These are phyloP conservation scores for Dissostichus mawsoni DNA, from an alignment of 2,113 vertebrate species.

Conservation along the genomic window DNA sequence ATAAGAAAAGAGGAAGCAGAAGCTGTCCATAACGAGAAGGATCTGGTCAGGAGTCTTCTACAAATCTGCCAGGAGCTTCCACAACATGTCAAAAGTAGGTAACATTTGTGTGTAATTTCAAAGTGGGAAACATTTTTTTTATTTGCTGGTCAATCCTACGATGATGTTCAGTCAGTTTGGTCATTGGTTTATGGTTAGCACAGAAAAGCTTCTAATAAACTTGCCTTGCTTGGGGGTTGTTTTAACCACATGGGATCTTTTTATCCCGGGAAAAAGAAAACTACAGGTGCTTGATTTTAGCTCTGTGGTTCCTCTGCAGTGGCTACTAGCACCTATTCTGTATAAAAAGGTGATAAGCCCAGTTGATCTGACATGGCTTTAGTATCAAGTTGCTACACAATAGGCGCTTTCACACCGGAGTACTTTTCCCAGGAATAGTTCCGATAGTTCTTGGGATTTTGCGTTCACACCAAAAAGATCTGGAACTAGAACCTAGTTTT, in stretches of 20 bases:
- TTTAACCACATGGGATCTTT: background rate
- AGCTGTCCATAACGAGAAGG: background rate
- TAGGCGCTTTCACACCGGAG: too few relatives aligned
- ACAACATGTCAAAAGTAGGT: conserved; percentile 38
- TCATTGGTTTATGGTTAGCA: too few relatives aligned
- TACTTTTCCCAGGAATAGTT: too few relatives aligned
- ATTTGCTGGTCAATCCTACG: too few relatives aligned
- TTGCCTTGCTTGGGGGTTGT: background rate
- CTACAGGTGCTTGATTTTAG: background rate
- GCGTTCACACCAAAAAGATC: too few relatives aligned
- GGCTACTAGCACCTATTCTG: too few relatives aligned
- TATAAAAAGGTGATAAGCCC: too few relatives aligned
- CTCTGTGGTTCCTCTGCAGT: background rate
- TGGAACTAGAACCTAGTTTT: too few relatives aligned
- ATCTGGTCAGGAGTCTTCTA: conserved; percentile 36
- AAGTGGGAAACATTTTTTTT: too few relatives aligned
- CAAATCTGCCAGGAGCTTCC: conserved; percentile 41
- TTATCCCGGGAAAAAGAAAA: background rate
- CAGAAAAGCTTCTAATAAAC: background rate
- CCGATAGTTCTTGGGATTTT: too few relatives aligned
- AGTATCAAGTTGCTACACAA: background rate
- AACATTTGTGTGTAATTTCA: too few relatives aligned
- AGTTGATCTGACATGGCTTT: background rate
- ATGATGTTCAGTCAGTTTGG: too few relatives aligned
- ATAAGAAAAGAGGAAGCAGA: conserved; percentile 10